Base-by-base conservation (phyloP, 2,888 invertebrate species). In the Parnassius glacialis region DNA sequence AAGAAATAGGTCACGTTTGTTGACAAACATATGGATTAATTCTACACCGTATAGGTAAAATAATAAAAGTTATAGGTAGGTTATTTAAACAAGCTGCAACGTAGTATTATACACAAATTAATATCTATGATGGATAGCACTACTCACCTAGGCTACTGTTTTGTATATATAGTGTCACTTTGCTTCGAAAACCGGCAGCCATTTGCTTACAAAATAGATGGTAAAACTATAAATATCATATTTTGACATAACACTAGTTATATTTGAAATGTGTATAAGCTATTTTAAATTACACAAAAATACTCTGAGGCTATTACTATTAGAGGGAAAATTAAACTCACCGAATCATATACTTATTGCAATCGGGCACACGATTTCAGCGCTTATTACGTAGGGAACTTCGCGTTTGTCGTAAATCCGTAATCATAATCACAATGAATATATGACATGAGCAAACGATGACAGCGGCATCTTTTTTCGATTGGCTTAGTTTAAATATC, bases 201-300 rank as follows among this genome's bases (percentile, higher is more conserved):
- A 92, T 92, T 92, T 92, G 91, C 92, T 87, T 84, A 87, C 81
- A 85, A 87, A 89, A 85, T 89, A 90, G 87, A 87, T 85, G 83
- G 84, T 81, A 79, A 79, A 78, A 83, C 81, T 86, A 86, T 78
- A 82, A 84, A 85, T 85, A 84, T 74, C 74, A 70, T 73, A 72
- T 65, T 20, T 62, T 66, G 69, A 65, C 60, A 66, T 57, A 66
- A 67, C 68, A 71, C 66, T 69, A 52, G 47, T 57, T 57, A 60
- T 55, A 59, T 50, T 60, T 55, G 52, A 60, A 58, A 50, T 47
- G 66, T 60, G 53, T 57, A 48, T 63, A 60, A 59, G 68, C 65
- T 67, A 61, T 62, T 67, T 67, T 54, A 59, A 71, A 67, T 64
- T 62, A 61, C 61, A 70, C 51, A 55, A 68, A 69, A 65, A 65